A percentile compares a stretch with the other conserved stretches of the same genome.
These are phyloP conservation scores for Lophochroa leadbeateri DNA, from an alignment of 2,113 vertebrate species.

Conservation along the genomic window DNA sequence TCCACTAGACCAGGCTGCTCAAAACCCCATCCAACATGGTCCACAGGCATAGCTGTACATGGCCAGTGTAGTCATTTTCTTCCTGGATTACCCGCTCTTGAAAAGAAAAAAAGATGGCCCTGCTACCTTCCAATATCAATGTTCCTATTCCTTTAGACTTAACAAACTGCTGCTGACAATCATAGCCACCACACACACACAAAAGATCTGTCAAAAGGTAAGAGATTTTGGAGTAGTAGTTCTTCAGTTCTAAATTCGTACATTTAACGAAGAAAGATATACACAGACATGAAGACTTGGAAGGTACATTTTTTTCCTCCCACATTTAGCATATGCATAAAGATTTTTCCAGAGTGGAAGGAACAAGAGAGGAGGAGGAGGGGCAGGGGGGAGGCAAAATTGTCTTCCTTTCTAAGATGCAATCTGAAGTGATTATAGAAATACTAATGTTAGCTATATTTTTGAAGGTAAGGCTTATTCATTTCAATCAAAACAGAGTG, in stretches of 20 bases:
- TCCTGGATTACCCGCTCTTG: not conserved
- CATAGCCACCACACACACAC: not conserved
- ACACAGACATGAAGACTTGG: constrained; percentile 24
- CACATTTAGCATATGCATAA: not conserved
- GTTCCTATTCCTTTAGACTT: not conserved
- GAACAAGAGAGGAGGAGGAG: not conserved
- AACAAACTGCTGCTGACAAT: not conserved
- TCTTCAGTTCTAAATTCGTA: constrained; percentile 1
- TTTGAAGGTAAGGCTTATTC: constrained; percentile 53
- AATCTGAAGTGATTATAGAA: constrained; percentile 46
- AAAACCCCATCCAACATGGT: not conserved
- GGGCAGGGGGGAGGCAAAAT: not conserved
- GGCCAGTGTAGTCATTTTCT: not conserved
- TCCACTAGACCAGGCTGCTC: not conserved
- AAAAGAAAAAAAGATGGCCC: not conserved
- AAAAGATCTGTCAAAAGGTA: not conserved
- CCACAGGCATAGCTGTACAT: not conserved
- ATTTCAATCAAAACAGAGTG: constrained; percentile 41
- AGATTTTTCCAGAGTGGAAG: not conserved
- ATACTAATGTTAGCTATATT: constrained; percentile 16
- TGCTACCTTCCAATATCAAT: not conserved
- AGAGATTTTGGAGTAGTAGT: not conserved
- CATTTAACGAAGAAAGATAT: not conserved
- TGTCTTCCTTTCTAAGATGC: not conserved
- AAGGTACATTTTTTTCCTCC: not conserved